Evolutionary conservation across 1,140 invertebrate species (phyloP), one percentile per base, ranked within the genome.

Genomic region (Oncopodura yosiiana): DNA sequence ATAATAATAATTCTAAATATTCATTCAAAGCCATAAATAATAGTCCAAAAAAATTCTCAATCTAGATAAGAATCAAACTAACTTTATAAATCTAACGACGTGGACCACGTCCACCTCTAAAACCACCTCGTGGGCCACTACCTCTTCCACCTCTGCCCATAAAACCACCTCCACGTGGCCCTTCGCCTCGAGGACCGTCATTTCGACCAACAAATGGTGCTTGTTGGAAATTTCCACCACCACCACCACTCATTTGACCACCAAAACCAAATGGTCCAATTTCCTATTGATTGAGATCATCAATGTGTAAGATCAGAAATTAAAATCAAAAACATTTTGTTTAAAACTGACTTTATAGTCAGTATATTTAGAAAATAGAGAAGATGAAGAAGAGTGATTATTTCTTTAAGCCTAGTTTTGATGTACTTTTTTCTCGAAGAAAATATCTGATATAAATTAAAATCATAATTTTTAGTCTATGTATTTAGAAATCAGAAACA

Each of bases 191-290:
- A 9, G 38, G 6, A n/a, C n/a, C n/a, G n/a, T n/a, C n/a, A n/a
- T n/a, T n/a, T 19, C 30, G 26, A n/a, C 27, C 19, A 8, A 16
- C 23, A 49, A 53, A 58, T 14, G 50, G 56, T 18, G 41, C 21
- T 45, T 53, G 55, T 32, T 43, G 44, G 37, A 53, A 58, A 46
- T 53, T 53, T 36, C 51, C 49, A 26, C 30, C 49, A 18, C n/a
- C n/a, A n/a, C n/a, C n/a, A n/a, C n/a, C n/a, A n/a, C 14, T 24
- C 58, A 60, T 60, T 60, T 60, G 52, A 51, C 49, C 53, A 9
- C 6, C 14, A 27, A 54, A 42, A 23, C 58, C 58, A 60, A 60
- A 60, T 23, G 58, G 58, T 37, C 51, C 52, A 51, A 60, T 51
- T 55, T 60, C 58, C 58, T 60, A 48, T 29, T n/a, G n/a, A 30